These are phyloP conservation scores for Agapornis roseicollis DNA, from an alignment of 2,113 vertebrate genomes.

Conservation along the genomic window DNA sequence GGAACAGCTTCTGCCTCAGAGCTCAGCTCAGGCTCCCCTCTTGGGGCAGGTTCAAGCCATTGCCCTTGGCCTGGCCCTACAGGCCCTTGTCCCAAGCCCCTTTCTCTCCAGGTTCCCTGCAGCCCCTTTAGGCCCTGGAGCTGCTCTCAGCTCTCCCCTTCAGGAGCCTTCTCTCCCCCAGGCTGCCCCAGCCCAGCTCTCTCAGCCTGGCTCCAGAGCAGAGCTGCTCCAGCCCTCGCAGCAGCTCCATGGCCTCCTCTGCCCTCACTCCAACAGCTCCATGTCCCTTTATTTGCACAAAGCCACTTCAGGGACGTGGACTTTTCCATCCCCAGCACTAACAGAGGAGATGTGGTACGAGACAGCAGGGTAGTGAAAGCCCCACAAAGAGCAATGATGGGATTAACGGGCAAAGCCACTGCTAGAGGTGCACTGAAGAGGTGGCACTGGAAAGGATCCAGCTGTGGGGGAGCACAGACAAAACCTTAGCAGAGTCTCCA, in stretches of 20 bases:
- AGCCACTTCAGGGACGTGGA: background rate
- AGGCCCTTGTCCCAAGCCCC: too few species aligned
- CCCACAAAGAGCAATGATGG: accelerated
- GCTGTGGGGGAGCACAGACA: background rate
- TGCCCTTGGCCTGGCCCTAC: too few species aligned
- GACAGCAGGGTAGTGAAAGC: background rate
- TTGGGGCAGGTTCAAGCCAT: too few species aligned
- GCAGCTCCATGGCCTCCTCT: background rate
- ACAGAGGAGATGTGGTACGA: accelerated
- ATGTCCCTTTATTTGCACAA: background rate
- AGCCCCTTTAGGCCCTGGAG: too few species aligned
- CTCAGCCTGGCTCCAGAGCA: background rate
- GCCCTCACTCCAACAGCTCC: accelerated
- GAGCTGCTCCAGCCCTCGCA: background rate
- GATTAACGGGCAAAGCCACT: background rate
- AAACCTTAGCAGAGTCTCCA: background rate
- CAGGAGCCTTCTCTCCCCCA: too few species aligned
- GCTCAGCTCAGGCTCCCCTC: too few species aligned
- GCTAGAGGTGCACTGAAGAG: background rate
- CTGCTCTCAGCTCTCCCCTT: too few species aligned
- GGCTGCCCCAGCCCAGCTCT: too few species aligned
- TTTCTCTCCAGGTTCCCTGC: too few species aligned
- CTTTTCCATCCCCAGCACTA: background rate
- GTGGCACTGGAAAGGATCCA: conserved; percentile 11
- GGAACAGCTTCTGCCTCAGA: too few species aligned